Evolutionary conservation across 2,797 vertebrate genomes (phyloP), one percentile per base, ranked within the genome.

Genomic region (Galagoides demidoff): DNA sequence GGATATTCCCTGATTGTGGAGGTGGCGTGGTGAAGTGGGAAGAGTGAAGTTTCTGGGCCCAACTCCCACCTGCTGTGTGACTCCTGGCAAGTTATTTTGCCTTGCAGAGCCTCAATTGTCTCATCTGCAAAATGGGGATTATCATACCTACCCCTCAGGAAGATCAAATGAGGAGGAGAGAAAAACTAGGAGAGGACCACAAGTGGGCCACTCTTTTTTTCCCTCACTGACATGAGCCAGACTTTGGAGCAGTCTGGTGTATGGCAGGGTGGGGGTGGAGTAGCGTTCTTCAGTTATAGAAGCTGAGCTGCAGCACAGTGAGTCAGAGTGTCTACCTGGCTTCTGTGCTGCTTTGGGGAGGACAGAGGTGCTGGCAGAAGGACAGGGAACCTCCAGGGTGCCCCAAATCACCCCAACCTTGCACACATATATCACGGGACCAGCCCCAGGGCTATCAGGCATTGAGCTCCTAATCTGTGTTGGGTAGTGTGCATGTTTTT

Each of bases 251-350:
- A 34, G 78, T 7, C 78, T 52, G 27, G 37, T 43, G 39, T 49
- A 23, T 43, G 34, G 11, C 2, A 13, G 22, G n/a, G n/a, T 70
- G 39, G 81, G 10, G 55, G 55, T 1, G 22, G 27, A 49, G 61
- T 61, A 25, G 31, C 63, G 2, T 16, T 39, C 85, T 43, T 20
- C 8, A 17, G 23, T 13, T 25, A 2, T 34, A 23, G 52, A 14
- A 25, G 13, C 39, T 14, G 55, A 10, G 61, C 45, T 37, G 1
- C 16, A 9, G 7, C 19, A 5, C 7, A n/a, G 43, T n/a, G 70
- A 92, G 74, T 86, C 88, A 45, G 92, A 93, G 34, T 63, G 20
- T 74, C 27, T 39, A 37, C 57, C 76, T 84, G 81, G 27, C 0
- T 0, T 83, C 57, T 11, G 25, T 14, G 64, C 90, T 68, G 39